Evolutionary conservation across 2,113 vertebrate genomes (phyloP), one percentile per base, ranked within the genome.

Genomic region (Ploceus nigricollis): DNA sequence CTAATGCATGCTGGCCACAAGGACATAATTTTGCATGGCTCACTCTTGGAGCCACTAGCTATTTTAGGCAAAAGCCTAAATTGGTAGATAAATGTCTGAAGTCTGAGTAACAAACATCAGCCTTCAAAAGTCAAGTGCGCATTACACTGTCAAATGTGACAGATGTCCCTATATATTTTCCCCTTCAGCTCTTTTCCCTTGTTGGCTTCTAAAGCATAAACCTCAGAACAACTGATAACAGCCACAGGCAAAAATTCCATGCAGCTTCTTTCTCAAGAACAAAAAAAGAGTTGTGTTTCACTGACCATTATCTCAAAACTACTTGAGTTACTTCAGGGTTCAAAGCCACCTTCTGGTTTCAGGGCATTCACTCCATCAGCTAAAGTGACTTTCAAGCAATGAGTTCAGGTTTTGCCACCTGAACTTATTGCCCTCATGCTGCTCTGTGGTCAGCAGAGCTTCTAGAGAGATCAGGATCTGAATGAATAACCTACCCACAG

Each of bases 31-130:
- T 91, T 78, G 66, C 64, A 20, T 73, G 76, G 37, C 37, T 92
- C 16, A 2, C 22, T 42, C 30, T 42, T 66, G 68, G 9, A 79
- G 51, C 39, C 30, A 39, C 37, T 63, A 68, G 37, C 50, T 95
- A 94, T 88, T 72, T 87, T 92, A 90, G 72, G 64, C 28, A 94
- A 60, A 81, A 82, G 80, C n/a, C 63, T 82, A 61, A 92, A 96
- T 28, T 82, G 35, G 63, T 88, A 66, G 39, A 83, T 81, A 93
- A 83, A 82, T 40, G 53, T 85, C 75, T 70, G 9, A 87, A 44
- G 45, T 53, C 30, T 44, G 68, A 87, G 45, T 51, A 87, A 71
- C 23, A 47, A 96, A 77, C 64, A 70, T 5, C 3, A 15, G 71
- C 28, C 27, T 92, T 44, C 69, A 89, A 63, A 86, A 88, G 54